Conservation (phyloP, 2,113 vertebrate species). For the Cisticola juncidis region DNA sequence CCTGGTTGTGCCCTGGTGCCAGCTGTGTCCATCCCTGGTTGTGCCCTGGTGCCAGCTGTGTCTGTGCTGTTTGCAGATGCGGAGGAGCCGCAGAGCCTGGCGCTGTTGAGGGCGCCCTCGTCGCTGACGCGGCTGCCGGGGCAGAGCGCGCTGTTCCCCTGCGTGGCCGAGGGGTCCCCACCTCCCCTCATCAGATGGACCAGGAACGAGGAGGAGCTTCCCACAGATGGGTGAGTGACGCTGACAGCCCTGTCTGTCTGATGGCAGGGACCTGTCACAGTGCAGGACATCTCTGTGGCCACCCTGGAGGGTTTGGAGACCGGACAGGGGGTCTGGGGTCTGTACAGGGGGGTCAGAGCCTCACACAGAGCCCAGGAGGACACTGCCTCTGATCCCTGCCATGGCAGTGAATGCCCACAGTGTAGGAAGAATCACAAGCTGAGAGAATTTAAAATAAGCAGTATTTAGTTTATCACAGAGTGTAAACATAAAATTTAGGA, state of each 20-base stretch:
- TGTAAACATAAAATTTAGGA: too few relatives aligned
- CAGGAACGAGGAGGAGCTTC: conserved; percentile 75
- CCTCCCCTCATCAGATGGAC: conserved; percentile 80
- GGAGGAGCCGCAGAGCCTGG: conserved; percentile 68
- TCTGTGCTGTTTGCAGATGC: conserved; percentile 72
- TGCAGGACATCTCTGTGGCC: too few relatives aligned
- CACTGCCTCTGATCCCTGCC: too few relatives aligned
- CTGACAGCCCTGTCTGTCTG: accelerated
- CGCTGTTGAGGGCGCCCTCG: conserved; percentile 80
- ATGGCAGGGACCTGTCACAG: accelerated
- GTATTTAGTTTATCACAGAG: too few relatives aligned
- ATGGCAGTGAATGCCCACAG: too few relatives aligned
- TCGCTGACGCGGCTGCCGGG: conserved; percentile 76
- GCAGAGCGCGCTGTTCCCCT: conserved; percentile 81
- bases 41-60: not conserved
- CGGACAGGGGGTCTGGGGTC: too few relatives aligned
- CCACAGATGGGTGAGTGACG: conserved; percentile 80
- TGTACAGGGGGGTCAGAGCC: too few relatives aligned
- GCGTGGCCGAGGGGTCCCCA: conserved; percentile 80
- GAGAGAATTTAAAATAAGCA: too few relatives aligned
- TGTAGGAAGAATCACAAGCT: too few relatives aligned
- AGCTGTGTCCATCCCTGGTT: not conserved
- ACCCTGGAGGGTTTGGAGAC: too few relatives aligned
- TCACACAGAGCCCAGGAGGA: too few relatives aligned
- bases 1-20: not conserved